Conservation (phyloP, 1,140 invertebrate genomes). For the Neelides sp. region DNA sequence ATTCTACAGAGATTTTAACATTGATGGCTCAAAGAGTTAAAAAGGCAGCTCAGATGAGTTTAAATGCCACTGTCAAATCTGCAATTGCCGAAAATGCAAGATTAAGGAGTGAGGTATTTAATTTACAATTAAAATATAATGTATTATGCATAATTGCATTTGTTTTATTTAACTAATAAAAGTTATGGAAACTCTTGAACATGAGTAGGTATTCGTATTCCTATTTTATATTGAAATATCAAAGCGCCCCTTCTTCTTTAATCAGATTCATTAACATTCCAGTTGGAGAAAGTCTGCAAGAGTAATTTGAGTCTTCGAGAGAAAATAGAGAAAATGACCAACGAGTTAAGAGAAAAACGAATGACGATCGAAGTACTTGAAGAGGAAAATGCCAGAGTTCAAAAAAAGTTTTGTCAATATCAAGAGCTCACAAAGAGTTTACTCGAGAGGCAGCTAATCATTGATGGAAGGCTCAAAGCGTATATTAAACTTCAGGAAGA, state of each 20-base stretch:
- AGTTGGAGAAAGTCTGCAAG: constrained; percentile 21
- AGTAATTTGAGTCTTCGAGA: constrained; percentile 21
- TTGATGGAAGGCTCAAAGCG: constrained; percentile 15
- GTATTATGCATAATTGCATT: not conserved
- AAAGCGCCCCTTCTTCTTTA: not conserved
- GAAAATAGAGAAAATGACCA: constrained; percentile 3
- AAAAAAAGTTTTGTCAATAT: constrained; percentile 23
- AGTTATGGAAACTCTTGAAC: too few relatives aligned
- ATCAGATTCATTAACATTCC: not conserved
- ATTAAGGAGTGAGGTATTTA: constrained; percentile 16
- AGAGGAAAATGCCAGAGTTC: constrained; percentile 20
- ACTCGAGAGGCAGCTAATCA: constrained; percentile 18
- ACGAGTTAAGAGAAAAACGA: constrained; percentile 8
- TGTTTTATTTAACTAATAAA: not conserved
- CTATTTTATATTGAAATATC: not conserved
- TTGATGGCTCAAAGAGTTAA: constrained; percentile 24
- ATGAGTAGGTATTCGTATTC: too few relatives aligned
- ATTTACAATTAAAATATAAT: not conserved
- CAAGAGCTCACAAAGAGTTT: constrained; percentile 12
- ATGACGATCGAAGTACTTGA: constrained; percentile 24
- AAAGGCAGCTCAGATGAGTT: constrained; percentile 24
- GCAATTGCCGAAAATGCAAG: constrained; percentile 21
- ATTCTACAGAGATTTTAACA: constrained; percentile 18
- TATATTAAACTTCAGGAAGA: constrained; percentile 12
- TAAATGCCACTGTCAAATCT: constrained; percentile 23